A percentile compares a stretch with the other conserved stretches of the same genome.
These are phyloP conservation scores for Dipodomys spectabilis DNA, from an alignment of 2,113 vertebrate species.

Conservation along the genomic window DNA sequence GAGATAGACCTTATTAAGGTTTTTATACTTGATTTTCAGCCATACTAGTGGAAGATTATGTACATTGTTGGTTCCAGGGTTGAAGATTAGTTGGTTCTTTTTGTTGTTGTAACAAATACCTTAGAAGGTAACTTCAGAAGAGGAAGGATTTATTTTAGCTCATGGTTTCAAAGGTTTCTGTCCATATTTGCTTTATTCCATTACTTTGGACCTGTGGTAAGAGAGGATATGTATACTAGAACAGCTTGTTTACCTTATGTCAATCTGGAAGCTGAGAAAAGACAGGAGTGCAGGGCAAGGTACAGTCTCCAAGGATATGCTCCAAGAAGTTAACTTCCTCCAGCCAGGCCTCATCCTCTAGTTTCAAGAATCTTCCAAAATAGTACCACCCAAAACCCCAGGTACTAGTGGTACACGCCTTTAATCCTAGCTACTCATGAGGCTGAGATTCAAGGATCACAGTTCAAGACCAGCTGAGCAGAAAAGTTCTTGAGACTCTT, in stretches of 20 bases:
- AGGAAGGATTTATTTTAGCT: neutral
- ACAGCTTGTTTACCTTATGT: too few species aligned
- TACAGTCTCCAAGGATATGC: too few species aligned
- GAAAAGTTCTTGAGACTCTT: too few species aligned
- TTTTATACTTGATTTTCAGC: constrained; percentile 15
- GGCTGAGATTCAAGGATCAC: too few species aligned
- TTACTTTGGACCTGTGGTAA: neutral
- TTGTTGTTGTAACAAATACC: neutral
- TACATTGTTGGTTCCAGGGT: neutral
- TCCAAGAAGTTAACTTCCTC: neutral
- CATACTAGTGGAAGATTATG: neutral
- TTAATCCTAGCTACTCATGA: too few species aligned
- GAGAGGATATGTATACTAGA: neutral
- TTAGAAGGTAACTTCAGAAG: neutral
- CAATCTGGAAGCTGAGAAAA: neutral
- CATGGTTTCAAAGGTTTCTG: neutral
- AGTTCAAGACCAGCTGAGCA: too few species aligned
- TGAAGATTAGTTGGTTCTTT: neutral
- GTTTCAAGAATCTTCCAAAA: neutral
- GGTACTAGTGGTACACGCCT: too few species aligned
- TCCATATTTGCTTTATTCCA: too few species aligned
- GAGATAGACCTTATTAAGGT: neutral
- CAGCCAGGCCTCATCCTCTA: neutral
- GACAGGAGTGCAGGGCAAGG: neutral
- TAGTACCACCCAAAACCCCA: neutral